Percentiles rank a stretch among this genome's conserved stretches.
Conservation (phyloP, 1,140 invertebrate genomes). For the Drosophila ohnishii region DNA sequence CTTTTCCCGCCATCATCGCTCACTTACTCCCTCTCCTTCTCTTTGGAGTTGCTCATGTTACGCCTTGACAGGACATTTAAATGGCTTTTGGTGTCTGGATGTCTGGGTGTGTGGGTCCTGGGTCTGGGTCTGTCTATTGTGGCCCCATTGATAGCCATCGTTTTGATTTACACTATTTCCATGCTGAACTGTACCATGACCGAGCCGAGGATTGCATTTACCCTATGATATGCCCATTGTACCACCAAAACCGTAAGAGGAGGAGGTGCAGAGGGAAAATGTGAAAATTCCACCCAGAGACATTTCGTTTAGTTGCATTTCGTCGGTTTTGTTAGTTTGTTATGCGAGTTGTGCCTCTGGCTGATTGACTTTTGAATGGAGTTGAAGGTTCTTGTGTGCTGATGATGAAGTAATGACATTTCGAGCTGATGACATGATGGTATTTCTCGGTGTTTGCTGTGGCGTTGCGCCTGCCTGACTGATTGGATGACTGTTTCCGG, state of each 20-base stretch:
- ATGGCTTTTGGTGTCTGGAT: constrained; percentile 42
- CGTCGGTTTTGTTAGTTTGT: constrained; percentile 47
- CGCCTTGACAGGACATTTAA: constrained; percentile 48
- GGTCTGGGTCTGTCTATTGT: neutral
- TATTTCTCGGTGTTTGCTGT: constrained; percentile 32
- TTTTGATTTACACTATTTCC: constrained; percentile 39
- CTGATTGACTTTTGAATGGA: constrained; percentile 55
- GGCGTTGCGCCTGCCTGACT: constrained; percentile 28
- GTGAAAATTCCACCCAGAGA: constrained; percentile 22
- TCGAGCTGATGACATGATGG: constrained; percentile 43
- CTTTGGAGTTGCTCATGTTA: constrained; percentile 37
- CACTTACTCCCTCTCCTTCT: neutral
- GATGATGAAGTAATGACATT: constrained; percentile 51
- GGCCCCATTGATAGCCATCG: constrained; percentile 30
- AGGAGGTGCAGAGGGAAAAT: neutral
- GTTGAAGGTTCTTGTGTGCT: constrained; percentile 44
- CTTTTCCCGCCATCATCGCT: constrained; percentile 9
- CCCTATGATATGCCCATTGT: constrained; percentile 22
- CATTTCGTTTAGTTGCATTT: constrained; percentile 30
- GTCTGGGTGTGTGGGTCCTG: constrained; percentile 8
- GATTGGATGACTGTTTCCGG: constrained; percentile 38
- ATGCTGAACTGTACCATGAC: constrained; percentile 14
- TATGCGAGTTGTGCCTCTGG: constrained; percentile 42
- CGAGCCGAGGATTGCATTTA: constrained; percentile 15
- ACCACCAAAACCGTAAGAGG: constrained; percentile 13